Evolutionary conservation across 2,797 vertebrate genomes (phyloP), one percentile per base, ranked within the genome.

Genomic region (Micromesistius poutassou): DNA sequence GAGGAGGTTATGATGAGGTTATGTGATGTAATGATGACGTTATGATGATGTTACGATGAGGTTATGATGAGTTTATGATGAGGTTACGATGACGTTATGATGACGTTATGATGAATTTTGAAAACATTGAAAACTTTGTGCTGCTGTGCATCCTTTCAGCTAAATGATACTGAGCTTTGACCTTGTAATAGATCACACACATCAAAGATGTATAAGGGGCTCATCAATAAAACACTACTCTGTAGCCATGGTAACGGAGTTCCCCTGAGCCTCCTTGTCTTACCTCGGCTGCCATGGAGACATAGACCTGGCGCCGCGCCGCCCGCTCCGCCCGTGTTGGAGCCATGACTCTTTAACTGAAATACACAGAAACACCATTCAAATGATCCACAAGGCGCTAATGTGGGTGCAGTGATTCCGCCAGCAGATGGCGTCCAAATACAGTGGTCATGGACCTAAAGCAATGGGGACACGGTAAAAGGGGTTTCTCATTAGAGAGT

Each of bases 241-340:
- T 71, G 70, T 30, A 30, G 30, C 70, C 28, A 71, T 30, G 13
- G 30, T 30, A 71, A 71, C 70, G 14, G 70, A 4, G 30, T 71
- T 16, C 4, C 31, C 50, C n/a, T 62, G 16, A 71, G 12, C 68
- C 2, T 16, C 33, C 70, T 71, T 8, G 73, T 80, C 88, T 90
- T 94, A 97, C 96, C 96, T 97, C 95, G 31, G 87, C 82, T 76
- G 94, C 87, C 76, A 95, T 1, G 62, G 93, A 93, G 66, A 83
- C 90, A 36, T 82, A 91, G 36, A 92, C 77, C 13, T 80, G 81
- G 74, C 80, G 74, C 66, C 62, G 76, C 77, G 89, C 92, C 86
- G 81, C 93, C 71, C 71, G 85, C 30, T 85, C 76, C 10, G 82
- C 46, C 16, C 30, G 82, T 82, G 87, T 89, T 1, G 88, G 82